These are phyloP conservation scores for Rhombomys opimus DNA, from an alignment of 2,113 vertebrate species.

Conservation along the genomic window DNA sequence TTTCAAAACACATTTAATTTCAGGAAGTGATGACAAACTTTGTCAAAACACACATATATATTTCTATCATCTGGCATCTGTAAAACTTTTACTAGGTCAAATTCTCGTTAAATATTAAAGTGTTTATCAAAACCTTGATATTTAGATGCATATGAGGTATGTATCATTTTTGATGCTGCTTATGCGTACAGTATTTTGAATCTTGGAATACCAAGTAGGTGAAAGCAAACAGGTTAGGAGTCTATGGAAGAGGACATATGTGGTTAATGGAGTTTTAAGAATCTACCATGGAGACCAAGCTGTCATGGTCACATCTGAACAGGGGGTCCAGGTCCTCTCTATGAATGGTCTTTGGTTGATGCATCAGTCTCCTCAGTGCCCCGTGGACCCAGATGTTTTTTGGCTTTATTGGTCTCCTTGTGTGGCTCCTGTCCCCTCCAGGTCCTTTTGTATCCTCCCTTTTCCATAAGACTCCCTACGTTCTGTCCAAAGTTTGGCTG, in stretches of 20 bases:
- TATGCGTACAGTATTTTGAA: background rate
- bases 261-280: background rate
- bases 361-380: too few species aligned
- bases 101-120: background rate
- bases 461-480: too few species aligned
- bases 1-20: background rate
- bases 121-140: background rate
- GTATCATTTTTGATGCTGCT: background rate
- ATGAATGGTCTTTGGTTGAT: too few species aligned
- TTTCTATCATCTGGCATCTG: background rate
- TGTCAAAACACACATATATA: background rate
- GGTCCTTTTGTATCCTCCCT: too few species aligned
- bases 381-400: too few species aligned
- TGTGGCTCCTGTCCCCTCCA: too few species aligned
- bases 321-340: too few species aligned
- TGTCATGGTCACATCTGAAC: too few species aligned
- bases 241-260: background rate
- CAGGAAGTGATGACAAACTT: background rate
- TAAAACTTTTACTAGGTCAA: background rate
- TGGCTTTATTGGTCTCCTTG: too few species aligned
- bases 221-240: background rate
- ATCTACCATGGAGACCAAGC: background rate
- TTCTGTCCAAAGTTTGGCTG: too few species aligned
- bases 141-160: background rate
- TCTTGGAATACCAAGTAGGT: background rate